Evolutionary conservation across 23 tunicate species (phyloP), one percentile per base, ranked within the genome.

Genomic region (Oikopleura vanhoeffeni): DNA sequence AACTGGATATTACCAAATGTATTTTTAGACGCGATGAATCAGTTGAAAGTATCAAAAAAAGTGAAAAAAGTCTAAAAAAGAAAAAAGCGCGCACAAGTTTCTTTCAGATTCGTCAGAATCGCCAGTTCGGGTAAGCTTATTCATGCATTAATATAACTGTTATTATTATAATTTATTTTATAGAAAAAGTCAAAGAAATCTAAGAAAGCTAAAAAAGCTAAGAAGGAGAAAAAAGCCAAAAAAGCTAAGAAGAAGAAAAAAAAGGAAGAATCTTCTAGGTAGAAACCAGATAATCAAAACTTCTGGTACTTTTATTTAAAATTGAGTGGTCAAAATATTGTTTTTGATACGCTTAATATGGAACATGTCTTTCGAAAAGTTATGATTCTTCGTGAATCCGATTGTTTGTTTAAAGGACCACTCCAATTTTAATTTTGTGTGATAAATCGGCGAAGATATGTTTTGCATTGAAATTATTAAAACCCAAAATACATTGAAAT

Each of bases 1-100:
- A n/a, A n/a, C n/a, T n/a, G n/a, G n/a, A n/a, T n/a, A n/a, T n/a
- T n/a, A n/a, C n/a, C n/a, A n/a, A n/a, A n/a, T n/a, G n/a, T n/a
- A n/a, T n/a, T 71, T 71, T 13, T 13, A 71, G 79, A 38, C 79
- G 79, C 27, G 38, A 71, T 71, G 79, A 71, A 71, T 71, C 79
- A 28, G 2, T 30, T 71, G 79, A 71, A 13, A 49, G 64, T 49
- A 8, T 49, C 24, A 13, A 49, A 18, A 49, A 49, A 18, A 49
- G 60, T 49, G 18, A 18, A 18, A 8, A 8, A 18, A 49, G 38
- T 71, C 79, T 3, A 71, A 71, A 30, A 71, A 71, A 30, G 79
- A 71, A 38, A 71, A 71, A 30, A 33, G 79, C 27, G 32, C 3
- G 38, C 27, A 13, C 38, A 18, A 33, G 34, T 13, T 3, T 4